Conservation (phyloP, 53 echinoderm and acorn worm genomes). For the Stichopus horrens region DNA sequence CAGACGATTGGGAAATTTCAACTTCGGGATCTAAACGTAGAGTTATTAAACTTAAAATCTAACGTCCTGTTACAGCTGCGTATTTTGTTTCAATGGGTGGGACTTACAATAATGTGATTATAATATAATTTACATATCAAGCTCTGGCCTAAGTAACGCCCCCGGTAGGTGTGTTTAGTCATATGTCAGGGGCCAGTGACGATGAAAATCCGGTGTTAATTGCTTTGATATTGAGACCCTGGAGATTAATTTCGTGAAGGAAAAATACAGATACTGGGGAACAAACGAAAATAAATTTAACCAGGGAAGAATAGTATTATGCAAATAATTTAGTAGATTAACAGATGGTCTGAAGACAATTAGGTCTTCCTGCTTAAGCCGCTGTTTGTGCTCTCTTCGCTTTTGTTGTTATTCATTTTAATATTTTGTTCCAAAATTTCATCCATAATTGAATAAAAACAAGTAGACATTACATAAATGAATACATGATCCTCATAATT, state of each 20-base stretch:
- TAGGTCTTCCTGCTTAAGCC: too few species aligned
- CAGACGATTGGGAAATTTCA: not conserved
- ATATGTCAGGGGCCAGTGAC: not conserved
- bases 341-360: too few species aligned
- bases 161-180: not conserved
- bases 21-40: not conserved
- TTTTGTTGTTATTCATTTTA: too few species aligned
- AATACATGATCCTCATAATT: too few species aligned
- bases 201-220: not conserved
- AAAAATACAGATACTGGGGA: not conserved
- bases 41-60: not conserved
- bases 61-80: not conserved
- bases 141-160: not conserved
- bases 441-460: too few species aligned
- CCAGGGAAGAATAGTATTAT: not conserved
- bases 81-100: not conserved
- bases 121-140: constrained; percentile 6
- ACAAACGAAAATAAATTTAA: not conserved
- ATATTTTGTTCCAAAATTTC: too few species aligned
- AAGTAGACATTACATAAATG: too few species aligned
- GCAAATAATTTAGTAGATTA: too few species aligned
- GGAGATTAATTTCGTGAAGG: not conserved
- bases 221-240: not conserved
- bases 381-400: too few species aligned
- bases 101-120: not conserved